Base-by-base conservation (phyloP, 2,113 vertebrate genomes). In the Cyanoramphus novaezelandiae region DNA sequence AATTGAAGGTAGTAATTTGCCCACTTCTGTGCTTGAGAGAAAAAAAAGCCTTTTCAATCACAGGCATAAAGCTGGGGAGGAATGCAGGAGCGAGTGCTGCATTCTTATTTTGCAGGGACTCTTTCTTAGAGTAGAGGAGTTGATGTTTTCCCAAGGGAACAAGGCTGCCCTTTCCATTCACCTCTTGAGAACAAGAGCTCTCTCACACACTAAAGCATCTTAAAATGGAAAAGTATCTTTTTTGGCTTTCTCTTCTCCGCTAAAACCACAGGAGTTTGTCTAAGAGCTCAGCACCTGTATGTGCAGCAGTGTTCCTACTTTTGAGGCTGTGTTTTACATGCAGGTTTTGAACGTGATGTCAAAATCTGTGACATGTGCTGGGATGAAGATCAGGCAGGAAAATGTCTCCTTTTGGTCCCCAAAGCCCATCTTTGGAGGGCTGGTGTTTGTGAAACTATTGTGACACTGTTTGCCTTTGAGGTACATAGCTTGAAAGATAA, bases 101-200 rank as follows among this genome's bases (percentile, higher is more conserved):
- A 67, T 90, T 94, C 87, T 83, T 70, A 43, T n/a, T 86, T 74
- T 80, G 41, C 44, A 43, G 39, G 70, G 57, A 46, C 5, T 0
- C 93, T 92, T 86, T 64, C 60, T 87, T 65, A 25, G 68, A n/a
- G 31, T 10, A 20, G 47, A 60, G 71, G 59, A 86, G 28, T 59
- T 95, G 82, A 67, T 53, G 11, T 86, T 90, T 93, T 97, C 93
- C 82, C 68, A 94, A 75, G 85, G 84, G 82, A 95, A 43, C 1
- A 9, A 69, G 75, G 24, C 76, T 86, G 60, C 64, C 71, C 76
- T 78, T 86, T 2, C 4, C 43, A 33, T 85, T 77, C 7, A 2
- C 64, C 35, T 72, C 57, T 91, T 76, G 74, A 85, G 81, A 95
- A 72, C 67, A 91, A 95, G 75, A 74, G 46, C 76, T 55, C 44